Evolutionary conservation across 1,140 invertebrate genomes (phyloP), one percentile per base, ranked within the genome.

Genomic region (Drosophila orena): DNA sequence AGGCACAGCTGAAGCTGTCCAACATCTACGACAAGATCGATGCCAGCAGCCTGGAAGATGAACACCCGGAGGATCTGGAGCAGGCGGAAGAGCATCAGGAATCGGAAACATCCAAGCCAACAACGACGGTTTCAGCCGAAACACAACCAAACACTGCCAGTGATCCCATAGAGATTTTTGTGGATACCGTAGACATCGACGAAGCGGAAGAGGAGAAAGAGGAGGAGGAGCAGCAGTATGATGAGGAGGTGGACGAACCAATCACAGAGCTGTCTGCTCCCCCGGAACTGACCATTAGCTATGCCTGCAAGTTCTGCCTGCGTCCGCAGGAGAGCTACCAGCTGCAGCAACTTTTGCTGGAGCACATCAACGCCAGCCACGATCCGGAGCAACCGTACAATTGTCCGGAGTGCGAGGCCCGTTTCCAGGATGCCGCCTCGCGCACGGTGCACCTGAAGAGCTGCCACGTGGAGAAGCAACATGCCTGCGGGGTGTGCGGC

Each of bases 21-120:
- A 89, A 91, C 59, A 91, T 91, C 49, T 91, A 90, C 53, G 90
- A 91, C 52, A 91, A 91, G 76, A 91, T 91, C 58, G 90, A 91
- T 77, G 79, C 79, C 27, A 79, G 61, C 40, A 62, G 60, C 30
- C 38, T 88, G 14, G 86, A 81, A 15, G 81, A 79, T 15, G 80
- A 68, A 4, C 22, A 69, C 17, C 71, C 46, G 8, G 78, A 50
- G 4, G 35, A 46, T 5, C 35, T 20, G 6, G 78, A 65, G 1
- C 66, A 62, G n/a, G 17, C 22, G 2, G 56, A 35, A 14, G 40
- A 49, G 20, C 49, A 38, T 3, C 30, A 49, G 42, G 62, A 24
- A 43, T 38, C 40, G 34, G 38, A 22, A 20, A 44, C 44, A 56
- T 68, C 49, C 35, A 38, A 57, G 20, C 8, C 42, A 59, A 78